These are phyloP conservation scores for Spongia lamella DNA, from an alignment of 37 sponge, comb jelly and placozoan genomes.

Conservation along the genomic window DNA sequence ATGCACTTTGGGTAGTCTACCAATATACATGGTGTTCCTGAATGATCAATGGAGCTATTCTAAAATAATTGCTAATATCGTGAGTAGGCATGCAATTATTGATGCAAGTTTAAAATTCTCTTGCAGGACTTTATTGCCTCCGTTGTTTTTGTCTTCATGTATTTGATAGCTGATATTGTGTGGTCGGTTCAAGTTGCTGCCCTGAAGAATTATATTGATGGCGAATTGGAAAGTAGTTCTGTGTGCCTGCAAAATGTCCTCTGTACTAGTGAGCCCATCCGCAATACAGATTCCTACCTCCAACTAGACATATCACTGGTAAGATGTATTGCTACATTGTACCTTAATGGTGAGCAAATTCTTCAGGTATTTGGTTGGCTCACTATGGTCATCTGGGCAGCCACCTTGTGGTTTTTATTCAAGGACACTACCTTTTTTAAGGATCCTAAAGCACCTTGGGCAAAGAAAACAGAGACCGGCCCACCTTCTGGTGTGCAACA, in stretches of 20 bases:
- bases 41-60: constrained; percentile 21
- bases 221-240: background rate
- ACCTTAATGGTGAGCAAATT: background rate
- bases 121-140: constrained; percentile 62
- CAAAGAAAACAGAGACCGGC: too few relatives aligned
- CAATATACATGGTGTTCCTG: constrained; percentile 61
- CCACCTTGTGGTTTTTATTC: constrained; percentile 68
- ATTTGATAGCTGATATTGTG: constrained; percentile 53
- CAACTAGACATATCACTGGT: constrained; percentile 66
- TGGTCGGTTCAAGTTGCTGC: constrained; percentile 58
- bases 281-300: background rate
- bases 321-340: background rate
- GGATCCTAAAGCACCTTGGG: constrained; percentile 31
- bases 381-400: constrained; percentile 47
- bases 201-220: constrained; percentile 18
- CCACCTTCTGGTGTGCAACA: too few relatives aligned
- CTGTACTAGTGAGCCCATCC: background rate
- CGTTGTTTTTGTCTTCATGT: constrained; percentile 40
- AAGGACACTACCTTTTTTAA: constrained; percentile 63
- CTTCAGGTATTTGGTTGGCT: constrained; percentile 74
- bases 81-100: constrained; percentile 16
- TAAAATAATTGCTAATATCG: constrained; percentile 39
- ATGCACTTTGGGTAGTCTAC: constrained; percentile 38
- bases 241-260: background rate
- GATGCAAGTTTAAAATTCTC: background rate